Conservation (phyloP, 2,113 vertebrate genomes). For the Scalopus aquaticus region DNA sequence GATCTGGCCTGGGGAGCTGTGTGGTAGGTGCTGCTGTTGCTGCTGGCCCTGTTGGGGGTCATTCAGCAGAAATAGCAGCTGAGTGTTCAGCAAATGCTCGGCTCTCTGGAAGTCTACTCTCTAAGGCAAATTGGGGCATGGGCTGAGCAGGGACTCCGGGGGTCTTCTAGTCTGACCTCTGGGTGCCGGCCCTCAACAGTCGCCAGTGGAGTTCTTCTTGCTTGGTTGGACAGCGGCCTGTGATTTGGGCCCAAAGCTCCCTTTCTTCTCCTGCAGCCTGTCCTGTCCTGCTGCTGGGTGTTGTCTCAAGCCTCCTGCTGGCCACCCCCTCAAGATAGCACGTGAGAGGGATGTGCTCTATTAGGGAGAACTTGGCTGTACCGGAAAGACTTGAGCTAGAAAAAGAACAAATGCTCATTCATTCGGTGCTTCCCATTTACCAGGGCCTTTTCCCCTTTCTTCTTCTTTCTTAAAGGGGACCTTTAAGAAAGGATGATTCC, state of each 20-base stretch:
- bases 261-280: neutral
- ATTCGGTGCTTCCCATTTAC: neutral
- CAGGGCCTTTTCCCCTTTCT: neutral
- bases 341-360: neutral
- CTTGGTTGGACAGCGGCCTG: neutral
- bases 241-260: neutral
- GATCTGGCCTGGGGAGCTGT: neutral
- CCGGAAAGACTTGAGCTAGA: conserved; percentile 9
- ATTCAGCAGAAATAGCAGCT: neutral
- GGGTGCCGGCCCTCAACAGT: neutral
- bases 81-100: neutral
- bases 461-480: neutral
- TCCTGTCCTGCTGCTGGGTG: neutral
- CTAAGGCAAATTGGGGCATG: neutral
- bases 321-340: neutral
- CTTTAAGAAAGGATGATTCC: conserved; percentile 31
- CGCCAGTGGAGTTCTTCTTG: fast-evolving
- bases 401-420: conserved; percentile 56
- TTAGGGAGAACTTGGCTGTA: conserved; percentile 27
- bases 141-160: neutral
- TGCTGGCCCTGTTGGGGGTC: neutral
- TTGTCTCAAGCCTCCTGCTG: neutral
- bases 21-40: neutral
- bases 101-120: neutral
- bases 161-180: neutral